These are phyloP conservation scores for Catagonus wagneri DNA, from an alignment of 2,113 vertebrate species.

Conservation along the genomic window DNA sequence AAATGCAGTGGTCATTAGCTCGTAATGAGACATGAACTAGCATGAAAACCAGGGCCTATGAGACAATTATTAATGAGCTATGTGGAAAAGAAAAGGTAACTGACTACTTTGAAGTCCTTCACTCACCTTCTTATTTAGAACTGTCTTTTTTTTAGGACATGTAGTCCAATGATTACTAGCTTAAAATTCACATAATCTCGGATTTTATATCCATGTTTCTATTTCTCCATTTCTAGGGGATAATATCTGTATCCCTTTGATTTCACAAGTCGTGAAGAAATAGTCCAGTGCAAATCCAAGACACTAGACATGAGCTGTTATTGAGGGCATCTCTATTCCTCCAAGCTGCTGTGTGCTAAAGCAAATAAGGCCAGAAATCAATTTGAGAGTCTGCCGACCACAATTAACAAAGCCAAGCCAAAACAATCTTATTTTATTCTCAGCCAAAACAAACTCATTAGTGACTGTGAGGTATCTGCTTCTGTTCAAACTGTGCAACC, in stretches of 20 bases:
- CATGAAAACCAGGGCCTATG: neutral
- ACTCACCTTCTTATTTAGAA: neutral
- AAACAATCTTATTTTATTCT: conserved; percentile 60
- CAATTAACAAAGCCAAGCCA: conserved; percentile 1
- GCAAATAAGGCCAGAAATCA: conserved; percentile 36
- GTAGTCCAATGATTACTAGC: neutral
- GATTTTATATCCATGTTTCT: neutral
- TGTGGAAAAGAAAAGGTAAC: neutral
- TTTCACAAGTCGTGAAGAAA: conserved; percentile 10
- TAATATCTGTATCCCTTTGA: neutral
- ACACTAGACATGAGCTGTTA: neutral
- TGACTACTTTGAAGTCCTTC: neutral
- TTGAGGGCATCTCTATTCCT: neutral
- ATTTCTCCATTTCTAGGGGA: neutral
- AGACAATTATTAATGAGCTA: neutral
- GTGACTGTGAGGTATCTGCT: conserved; percentile 15
- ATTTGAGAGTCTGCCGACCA: conserved; percentile 38
- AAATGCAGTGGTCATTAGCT: neutral
- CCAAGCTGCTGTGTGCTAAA: neutral
- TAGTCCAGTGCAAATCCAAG: neutral
- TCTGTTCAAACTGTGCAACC: conserved; percentile 36
- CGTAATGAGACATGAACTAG: neutral
- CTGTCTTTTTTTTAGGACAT: neutral
- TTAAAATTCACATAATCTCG: neutral
- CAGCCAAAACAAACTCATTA: conserved; percentile 74